Evolutionary conservation across 2,888 invertebrate genomes (phyloP).

Genomic region (Hydraecia micacea): DNA sequence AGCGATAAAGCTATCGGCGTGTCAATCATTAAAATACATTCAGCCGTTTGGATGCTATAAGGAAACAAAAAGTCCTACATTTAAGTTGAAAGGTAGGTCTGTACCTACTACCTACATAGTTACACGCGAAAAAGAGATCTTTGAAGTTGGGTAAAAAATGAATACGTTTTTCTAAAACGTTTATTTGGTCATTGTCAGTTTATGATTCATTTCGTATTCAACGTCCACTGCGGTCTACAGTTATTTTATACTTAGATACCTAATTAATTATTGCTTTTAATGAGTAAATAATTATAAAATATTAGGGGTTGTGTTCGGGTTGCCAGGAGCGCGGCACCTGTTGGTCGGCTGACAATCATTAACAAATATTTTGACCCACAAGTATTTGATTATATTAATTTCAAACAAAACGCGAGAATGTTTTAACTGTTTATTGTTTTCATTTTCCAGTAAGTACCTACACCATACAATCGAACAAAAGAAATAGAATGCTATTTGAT

Average conservation of each 20-base stretch:
- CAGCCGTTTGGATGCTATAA: neutral
- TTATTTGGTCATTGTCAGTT: neutral
- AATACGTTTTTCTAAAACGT: neutral
- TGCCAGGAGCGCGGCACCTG: slow-evolving; percentile 74
- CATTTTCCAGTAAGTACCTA: neutral
- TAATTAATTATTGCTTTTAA: slow-evolving; percentile 76
- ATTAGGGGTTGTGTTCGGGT: slow-evolving; percentile 69
- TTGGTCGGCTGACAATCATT: slow-evolving; percentile 72
- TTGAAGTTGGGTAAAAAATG: no score
- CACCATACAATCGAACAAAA: neutral
- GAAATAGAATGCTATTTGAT: neutral
- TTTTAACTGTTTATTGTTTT: slow-evolving; percentile 13
- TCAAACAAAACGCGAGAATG: slow-evolving; percentile 32
- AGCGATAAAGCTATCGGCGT: neutral
- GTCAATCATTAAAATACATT: neutral
- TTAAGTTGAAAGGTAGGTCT: neutral
- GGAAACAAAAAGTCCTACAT: neutral
- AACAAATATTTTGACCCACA: slow-evolving; percentile 76
- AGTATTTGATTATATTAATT: slow-evolving; percentile 67
- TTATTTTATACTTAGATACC: slow-evolving; percentile 74
- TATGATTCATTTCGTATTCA: slow-evolving; percentile 1
- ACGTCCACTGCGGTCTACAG: slow-evolving; percentile 50
- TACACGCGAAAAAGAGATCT: neutral
- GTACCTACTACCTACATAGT: neutral
- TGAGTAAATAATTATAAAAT: slow-evolving; percentile 77